Evolutionary conservation across 2,797 vertebrate species (phyloP).

Genomic region (Botia almorhae): DNA sequence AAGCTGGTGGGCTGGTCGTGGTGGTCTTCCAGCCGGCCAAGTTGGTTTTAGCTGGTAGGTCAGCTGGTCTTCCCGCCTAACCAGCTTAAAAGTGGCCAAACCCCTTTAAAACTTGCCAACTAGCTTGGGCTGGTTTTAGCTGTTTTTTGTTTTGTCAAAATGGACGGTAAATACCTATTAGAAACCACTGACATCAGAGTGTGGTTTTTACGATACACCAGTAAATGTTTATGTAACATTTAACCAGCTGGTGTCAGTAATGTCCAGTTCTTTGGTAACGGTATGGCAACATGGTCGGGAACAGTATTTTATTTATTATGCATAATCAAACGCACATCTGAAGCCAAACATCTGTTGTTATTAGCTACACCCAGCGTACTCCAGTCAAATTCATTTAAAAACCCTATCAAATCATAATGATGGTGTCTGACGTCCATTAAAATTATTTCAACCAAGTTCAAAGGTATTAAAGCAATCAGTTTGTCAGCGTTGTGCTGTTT

Average conservation of each 20-base stretch:
- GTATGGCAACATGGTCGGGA: background rate
- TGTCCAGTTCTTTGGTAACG: conserved; percentile 9
- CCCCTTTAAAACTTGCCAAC: too few species aligned
- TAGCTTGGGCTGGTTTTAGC: too few species aligned
- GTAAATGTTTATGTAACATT: background rate
- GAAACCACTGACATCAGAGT: background rate
- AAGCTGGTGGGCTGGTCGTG: too few species aligned
- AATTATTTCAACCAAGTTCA: conserved; percentile 23
- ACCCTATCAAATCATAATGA: conserved; percentile 63
- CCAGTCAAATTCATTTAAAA: conserved; percentile 54
- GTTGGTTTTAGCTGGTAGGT: too few species aligned
- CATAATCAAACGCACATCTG: conserved; percentile 26
- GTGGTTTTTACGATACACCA: background rate
- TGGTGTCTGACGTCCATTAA: conserved; percentile 9
- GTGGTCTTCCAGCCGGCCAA: too few species aligned
- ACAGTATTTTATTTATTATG: background rate
- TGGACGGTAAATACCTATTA: too few species aligned
- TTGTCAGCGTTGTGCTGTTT: conserved; percentile 2
- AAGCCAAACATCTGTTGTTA: conserved; percentile 71
- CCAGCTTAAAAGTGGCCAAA: too few species aligned
- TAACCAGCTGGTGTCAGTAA: conserved; percentile 29
- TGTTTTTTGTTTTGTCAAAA: too few species aligned
- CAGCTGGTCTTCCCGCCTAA: too few species aligned
- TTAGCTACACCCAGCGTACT: conserved; percentile 45
- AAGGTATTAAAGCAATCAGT: conserved; percentile 32